These are phyloP conservation scores for Antheraea mylitta DNA, from an alignment of 1,140 invertebrate genomes.

Conservation along the genomic window DNA sequence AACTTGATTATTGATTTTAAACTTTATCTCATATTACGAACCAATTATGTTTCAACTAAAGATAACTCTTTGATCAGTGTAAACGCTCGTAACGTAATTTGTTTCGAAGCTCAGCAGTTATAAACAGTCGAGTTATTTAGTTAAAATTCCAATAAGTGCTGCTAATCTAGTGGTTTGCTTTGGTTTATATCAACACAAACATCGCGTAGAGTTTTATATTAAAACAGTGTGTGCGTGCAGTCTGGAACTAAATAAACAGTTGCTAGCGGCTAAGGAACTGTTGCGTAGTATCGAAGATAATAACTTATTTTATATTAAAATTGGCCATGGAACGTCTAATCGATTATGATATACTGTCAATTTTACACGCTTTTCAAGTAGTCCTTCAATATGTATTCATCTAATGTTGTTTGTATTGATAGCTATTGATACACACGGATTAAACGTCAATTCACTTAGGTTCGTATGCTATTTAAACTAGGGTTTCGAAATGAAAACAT, in stretches of 20 bases:
- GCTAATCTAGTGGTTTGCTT: not conserved
- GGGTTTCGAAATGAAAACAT: too few relatives aligned
- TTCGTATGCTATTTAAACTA: too few relatives aligned
- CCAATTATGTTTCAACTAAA: not conserved
- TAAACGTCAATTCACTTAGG: too few relatives aligned
- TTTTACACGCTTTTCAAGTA: too few relatives aligned
- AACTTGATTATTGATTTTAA: too few relatives aligned
- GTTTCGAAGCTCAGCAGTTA: not conserved
- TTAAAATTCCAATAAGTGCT: not conserved
- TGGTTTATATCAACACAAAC: not conserved
- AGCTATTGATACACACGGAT: too few relatives aligned
- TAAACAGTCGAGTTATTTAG: not conserved
- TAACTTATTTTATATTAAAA: not conserved
- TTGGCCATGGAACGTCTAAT: too few relatives aligned
- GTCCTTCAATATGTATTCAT: too few relatives aligned
- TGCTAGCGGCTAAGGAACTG: not conserved
- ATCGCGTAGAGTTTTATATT: not conserved
- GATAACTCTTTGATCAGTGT: not conserved
- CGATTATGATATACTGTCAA: too few relatives aligned
- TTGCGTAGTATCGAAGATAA: not conserved
- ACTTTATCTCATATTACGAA: not conserved
- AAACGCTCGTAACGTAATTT: not conserved
- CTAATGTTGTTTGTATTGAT: too few relatives aligned
- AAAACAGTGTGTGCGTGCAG: not conserved
- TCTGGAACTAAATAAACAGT: not conserved